phyloP scores from a whole-genome alignment of 2,797 vertebrate species.

The Brachymystax lenok region DNA sequence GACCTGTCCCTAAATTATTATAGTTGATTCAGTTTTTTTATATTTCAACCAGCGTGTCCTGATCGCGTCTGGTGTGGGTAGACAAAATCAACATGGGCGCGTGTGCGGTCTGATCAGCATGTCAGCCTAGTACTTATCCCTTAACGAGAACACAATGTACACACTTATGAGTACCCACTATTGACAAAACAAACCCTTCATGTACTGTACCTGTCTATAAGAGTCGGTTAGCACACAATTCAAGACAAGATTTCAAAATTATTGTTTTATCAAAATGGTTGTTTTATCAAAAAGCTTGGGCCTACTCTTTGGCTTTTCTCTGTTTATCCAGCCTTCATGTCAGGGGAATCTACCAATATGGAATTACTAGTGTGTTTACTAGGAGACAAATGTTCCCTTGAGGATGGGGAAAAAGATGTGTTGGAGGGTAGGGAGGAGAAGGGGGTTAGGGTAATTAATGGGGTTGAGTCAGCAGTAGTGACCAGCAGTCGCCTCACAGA shows the following conservation, averaged over 20 bases:
- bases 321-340: not conserved
- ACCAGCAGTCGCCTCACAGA: slow-evolving; percentile 22
- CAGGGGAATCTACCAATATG: no score
- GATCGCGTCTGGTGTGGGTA: no score
- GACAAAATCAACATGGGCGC: no score
- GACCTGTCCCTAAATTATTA: no score
- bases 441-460: no score
- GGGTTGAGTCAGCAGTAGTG: no score
- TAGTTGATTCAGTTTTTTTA: no score
- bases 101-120: not conserved
- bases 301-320: not conserved
- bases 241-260: not conserved
- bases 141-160: not conserved
- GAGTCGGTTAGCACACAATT: not conserved
- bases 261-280: not conserved
- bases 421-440: no score
- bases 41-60: no score
- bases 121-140: not conserved
- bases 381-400: no score
- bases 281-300: not conserved
- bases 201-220: not conserved
- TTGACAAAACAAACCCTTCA: not conserved
- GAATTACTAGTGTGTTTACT: no score
- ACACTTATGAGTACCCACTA: not conserved
- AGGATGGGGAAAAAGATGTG: no score